Base-by-base conservation (phyloP, 2,113 vertebrate genomes). In the Bombycilla garrulus region DNA sequence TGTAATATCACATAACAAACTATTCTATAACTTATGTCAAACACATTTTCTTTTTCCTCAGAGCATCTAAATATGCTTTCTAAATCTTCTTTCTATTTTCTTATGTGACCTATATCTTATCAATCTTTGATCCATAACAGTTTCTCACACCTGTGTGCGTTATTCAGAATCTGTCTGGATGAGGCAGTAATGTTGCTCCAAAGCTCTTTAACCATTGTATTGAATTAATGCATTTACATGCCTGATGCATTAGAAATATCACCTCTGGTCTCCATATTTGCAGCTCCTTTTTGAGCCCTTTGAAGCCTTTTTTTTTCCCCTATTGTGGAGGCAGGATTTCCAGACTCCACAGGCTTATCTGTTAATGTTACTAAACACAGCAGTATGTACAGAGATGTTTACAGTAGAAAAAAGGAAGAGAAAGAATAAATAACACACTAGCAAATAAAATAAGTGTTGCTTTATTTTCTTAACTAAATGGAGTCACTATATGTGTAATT, bases 391-490 rank as follows among this genome's bases (percentile, higher is more conserved):
- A 71, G 81, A 94, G 65, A 69, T 57, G 38, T 92, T 87, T 92
- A 26, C 31, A 71, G 36, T 47, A 74, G 82, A 56, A 93, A 62
- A 85, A n/a, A 76, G 47, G 29, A 79, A 51, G 23, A 86, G 11
- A 72, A 76, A 94, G 53, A 95, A 96, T 71, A 95, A 97, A 84
- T 81, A 87, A 58, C 66, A 81, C 3, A 23, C 22, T 76, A 65
- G 89, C 56, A 96, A 96, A 95, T 87, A 88, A 95, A 96, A 86
- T 83, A 93, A 94, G 9, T 83, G 61, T 60, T 94, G 50, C n/a
- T 93, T 96, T 88, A 94, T 97, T 96, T 96, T 88, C 85, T 92
- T 94, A 92, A 93, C 78, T 79, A 88, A 94, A 77, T 38, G 48
- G 60, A 83, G 51, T 90, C 71, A 61, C 53, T 95, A 73, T 74